A percentile compares a stretch with the other conserved stretches of the same genome.
These are phyloP conservation scores for Ammodytes marinus DNA, from an alignment of 2,113 vertebrate species.

Conservation along the genomic window DNA sequence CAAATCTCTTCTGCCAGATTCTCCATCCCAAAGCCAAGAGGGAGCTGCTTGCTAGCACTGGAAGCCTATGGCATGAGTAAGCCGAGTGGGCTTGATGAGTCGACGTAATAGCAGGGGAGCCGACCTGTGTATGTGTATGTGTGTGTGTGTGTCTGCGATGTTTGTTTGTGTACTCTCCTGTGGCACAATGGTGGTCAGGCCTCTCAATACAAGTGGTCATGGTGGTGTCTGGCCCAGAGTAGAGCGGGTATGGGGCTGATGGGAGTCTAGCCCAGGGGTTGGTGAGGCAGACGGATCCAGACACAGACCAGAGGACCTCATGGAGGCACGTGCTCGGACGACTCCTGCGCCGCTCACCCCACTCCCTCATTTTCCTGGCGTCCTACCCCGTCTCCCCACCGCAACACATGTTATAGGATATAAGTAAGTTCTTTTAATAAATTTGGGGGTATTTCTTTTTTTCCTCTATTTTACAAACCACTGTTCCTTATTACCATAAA, in stretches of 20 bases:
- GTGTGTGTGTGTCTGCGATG: constrained; percentile 55
- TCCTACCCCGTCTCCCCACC: constrained; percentile 68
- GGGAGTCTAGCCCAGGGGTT: constrained; percentile 57
- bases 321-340: constrained; percentile 73
- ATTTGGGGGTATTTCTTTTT: constrained; percentile 80
- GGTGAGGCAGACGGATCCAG: constrained; percentile 63
- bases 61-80: constrained; percentile 72
- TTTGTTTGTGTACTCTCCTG: constrained; percentile 77
- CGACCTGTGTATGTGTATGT: constrained; percentile 40
- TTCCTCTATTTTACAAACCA: constrained; percentile 79
- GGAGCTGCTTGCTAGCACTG: constrained; percentile 67
- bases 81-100: constrained; percentile 72
- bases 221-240: constrained; percentile 74
- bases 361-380: constrained; percentile 84
- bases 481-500: constrained; percentile 81
- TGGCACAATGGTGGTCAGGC: constrained; percentile 78
- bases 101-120: constrained; percentile 67
- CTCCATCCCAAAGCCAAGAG: constrained; percentile 68
- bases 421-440: constrained; percentile 86
- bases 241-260: constrained; percentile 63
- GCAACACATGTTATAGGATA: constrained; percentile 87
- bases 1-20: constrained; percentile 78
- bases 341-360: constrained; percentile 74
- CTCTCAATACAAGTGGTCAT: constrained; percentile 74
- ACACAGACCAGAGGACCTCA: constrained; percentile 75